Conservation (phyloP, 2,888 invertebrate genomes). For the Apamea sordens region DNA sequence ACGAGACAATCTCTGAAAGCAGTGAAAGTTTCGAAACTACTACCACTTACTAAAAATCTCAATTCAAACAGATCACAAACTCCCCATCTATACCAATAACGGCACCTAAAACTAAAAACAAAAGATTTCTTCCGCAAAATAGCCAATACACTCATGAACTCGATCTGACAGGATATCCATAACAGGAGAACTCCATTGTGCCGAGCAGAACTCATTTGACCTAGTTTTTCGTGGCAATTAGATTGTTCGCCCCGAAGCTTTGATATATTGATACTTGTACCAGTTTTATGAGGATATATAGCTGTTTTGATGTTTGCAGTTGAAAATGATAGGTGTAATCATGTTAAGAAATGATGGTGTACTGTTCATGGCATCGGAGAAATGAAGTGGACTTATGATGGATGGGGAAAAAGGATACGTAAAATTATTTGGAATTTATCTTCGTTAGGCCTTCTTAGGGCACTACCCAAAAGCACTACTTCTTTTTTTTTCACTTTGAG, state of each 20-base stretch:
- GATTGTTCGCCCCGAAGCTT: constrained; percentile 61
- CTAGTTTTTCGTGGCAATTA: constrained; percentile 67
- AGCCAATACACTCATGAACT: constrained; percentile 57
- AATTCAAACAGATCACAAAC: not conserved
- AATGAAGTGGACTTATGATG: constrained; percentile 4
- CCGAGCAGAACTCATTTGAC: constrained; percentile 63
- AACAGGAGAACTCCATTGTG: constrained; percentile 61
- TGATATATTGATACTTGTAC: constrained; percentile 64
- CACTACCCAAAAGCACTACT: no score
- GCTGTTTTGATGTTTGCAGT: constrained; percentile 51
- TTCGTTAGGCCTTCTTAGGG: no score
- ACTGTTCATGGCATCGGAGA: constrained; percentile 25
- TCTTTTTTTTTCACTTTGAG: not conserved
- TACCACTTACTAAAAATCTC: not conserved
- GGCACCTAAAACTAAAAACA: constrained; percentile 13
- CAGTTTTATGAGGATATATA: constrained; percentile 54
- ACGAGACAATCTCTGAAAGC: not conserved
- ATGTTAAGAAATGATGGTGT: not conserved
- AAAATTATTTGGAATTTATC: not conserved
- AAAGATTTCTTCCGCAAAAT: constrained; percentile 43
- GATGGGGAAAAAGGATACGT: not conserved
- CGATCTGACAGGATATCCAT: constrained; percentile 62
- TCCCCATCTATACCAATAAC: not conserved
- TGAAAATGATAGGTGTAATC: constrained; percentile 20
- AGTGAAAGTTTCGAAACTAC: not conserved